These are phyloP conservation scores for Hycleus phaleratus DNA, from an alignment of 1,140 invertebrate genomes.

Conservation along the genomic window DNA sequence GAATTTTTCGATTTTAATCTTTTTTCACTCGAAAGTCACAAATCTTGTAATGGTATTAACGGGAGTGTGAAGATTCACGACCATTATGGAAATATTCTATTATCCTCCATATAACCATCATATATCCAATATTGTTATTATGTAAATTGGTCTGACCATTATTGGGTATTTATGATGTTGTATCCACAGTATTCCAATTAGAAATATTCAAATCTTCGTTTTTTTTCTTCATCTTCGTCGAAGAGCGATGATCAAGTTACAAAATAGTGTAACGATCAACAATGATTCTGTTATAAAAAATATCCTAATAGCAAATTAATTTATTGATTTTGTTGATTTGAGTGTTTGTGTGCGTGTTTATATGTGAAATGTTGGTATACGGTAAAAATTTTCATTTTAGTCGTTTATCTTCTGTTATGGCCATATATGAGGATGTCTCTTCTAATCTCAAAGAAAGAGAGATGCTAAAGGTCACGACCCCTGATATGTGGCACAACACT, in stretches of 20 bases:
- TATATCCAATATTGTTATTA: not conserved
- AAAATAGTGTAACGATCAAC: not conserved
- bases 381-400: constrained; percentile 1
- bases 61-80: too few species aligned
- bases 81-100: too few species aligned
- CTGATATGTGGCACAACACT: constrained; percentile 9
- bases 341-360: too few species aligned
- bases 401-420: constrained; percentile 1
- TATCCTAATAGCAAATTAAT: not conserved
- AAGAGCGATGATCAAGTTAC: not conserved
- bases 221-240: not conserved
- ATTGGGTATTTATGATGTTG: not conserved
- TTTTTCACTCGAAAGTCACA: too few species aligned
- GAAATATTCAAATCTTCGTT: not conserved
- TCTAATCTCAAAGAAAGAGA: constrained; percentile 1
- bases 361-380: not conserved
- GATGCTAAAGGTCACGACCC: constrained; percentile 7
- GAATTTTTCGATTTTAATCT: too few species aligned
- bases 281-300: not conserved
- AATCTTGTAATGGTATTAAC: too few species aligned
- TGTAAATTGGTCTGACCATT: constrained; percentile 2
- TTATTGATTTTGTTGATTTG: too few species aligned
- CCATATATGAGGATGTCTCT: constrained; percentile 7
- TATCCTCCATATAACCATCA: too few species aligned
- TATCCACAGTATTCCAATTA: not conserved